Percentiles rank a stretch among this genome's conserved stretches.
Conservation (phyloP, 2,797 vertebrate genomes). For the Phalloptychus januarius region DNA sequence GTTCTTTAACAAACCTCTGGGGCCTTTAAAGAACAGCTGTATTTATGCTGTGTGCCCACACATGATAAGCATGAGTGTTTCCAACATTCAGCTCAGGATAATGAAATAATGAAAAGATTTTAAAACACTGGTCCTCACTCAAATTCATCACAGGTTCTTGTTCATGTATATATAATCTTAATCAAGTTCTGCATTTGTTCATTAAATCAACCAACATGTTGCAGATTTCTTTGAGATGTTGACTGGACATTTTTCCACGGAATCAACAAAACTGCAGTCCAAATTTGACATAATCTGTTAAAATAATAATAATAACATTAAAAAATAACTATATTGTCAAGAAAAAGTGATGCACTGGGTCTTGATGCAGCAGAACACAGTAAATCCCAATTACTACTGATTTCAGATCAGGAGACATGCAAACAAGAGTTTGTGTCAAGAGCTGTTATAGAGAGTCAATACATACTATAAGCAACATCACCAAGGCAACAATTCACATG, state of each 20-base stretch:
- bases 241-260: background rate
- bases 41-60: background rate
- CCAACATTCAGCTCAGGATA: background rate
- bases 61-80: constrained; percentile 1
- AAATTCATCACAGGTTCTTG: background rate
- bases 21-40: background rate
- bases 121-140: background rate
- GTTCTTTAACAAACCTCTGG: background rate
- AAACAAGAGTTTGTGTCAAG: background rate
- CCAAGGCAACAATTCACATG: background rate
- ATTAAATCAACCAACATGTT: background rate
- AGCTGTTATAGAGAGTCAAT: background rate
- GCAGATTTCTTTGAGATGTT: background rate
- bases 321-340: background rate
- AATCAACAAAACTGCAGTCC: background rate
- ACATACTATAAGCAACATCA: background rate
- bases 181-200: background rate
- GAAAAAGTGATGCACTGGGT: background rate
- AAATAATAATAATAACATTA: no score
- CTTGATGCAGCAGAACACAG: background rate
- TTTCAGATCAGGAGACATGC: background rate
- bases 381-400: background rate
- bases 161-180: no score
- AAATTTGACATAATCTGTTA: background rate
- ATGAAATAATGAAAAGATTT: background rate